A percentile compares a stretch with the other conserved stretches of the same genome.
Conservation (phyloP, 1,140 invertebrate genomes). For the Drosophila setifemur region DNA sequence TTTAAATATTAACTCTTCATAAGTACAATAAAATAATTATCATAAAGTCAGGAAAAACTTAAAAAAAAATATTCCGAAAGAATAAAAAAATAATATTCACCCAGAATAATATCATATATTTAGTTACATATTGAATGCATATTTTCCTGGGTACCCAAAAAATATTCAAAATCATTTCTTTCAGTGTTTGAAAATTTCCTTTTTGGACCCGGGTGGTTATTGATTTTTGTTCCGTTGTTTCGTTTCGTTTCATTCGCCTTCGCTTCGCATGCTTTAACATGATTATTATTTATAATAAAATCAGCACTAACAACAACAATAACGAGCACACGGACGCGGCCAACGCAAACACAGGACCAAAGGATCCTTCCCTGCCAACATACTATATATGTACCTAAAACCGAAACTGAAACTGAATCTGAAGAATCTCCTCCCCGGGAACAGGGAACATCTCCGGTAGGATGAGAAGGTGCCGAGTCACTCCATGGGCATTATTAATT, state of each 20-base stretch:
- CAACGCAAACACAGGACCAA: slow-evolving; percentile 9
- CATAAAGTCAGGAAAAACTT: no score
- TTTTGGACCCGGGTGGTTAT: slow-evolving; percentile 68
- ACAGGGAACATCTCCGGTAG: no score
- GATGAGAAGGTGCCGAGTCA: neutral
- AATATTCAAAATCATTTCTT: neutral
- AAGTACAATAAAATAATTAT: no score
- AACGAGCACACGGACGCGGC: neutral
- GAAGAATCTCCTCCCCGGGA: slow-evolving; percentile 8
- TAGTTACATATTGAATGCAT: no score
- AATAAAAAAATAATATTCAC: no score
- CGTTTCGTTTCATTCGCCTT: neutral
- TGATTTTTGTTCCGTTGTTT: slow-evolving; percentile 53
- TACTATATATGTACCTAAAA: no score
- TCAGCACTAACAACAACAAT: slow-evolving; percentile 38
- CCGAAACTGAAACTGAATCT: neutral
- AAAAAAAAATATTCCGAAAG: no score
- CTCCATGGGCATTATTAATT: slow-evolving; percentile 54
- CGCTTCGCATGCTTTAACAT: slow-evolving; percentile 38
- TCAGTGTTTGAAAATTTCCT: slow-evolving; percentile 32
- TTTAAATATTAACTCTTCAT: no score
- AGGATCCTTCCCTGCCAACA: slow-evolving; percentile 25
- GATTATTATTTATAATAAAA: slow-evolving; percentile 76
- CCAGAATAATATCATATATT: no score
- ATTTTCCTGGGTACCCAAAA: no score